Evolutionary conservation across 2,797 vertebrate species (phyloP), one percentile per base, ranked within the genome.

Genomic region (Iguana delicatissima): DNA sequence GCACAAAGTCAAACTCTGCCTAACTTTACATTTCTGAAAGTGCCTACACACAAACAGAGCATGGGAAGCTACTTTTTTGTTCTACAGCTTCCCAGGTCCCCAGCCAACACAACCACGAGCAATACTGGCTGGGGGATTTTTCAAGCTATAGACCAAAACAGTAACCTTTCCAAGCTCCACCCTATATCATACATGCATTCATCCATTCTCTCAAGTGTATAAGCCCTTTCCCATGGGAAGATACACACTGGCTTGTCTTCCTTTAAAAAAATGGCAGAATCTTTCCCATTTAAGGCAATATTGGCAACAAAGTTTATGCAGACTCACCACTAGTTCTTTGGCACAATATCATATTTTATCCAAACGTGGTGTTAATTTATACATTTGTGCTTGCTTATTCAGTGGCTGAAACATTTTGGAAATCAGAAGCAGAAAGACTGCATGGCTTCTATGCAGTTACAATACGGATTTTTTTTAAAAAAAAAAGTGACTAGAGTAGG

Each of bases 241-340:
- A 84, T 32, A 81, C 14, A 38, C 62, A 72, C 32, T 80, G 4
- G 32, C 83, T 35, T 81, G 55, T 79, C 20, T n/a, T 52, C 42
- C 16, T 16, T 69, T 32, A 10, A 32, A 6, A 76, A n/a, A 26
- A 59, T 38, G 26, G 35, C 52, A 80, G 12, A 0, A 76, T 69
- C 26, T 69, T 90, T 72, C 85, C 87, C n/a, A 52, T 77, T 88
- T 79, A 89, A 81, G 86, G 76, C 52, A 85, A 42, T 29, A 38
- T 29, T 9, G 52, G 80, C 72, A 77, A 46, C n/a, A 52, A 46
- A 64, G 76, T 67, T 86, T 64, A 74, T 64, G 6, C 22, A 67
- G 35, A 55, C 83, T 85, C 82, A 91, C 38, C 67, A 26, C 73
- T 62, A 26, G 29, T 46, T 89, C 74, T 84, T 55, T 91, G 90